phyloP scores from a whole-genome alignment of 2,113 vertebrate species.

The Eublepharis macularius region DNA sequence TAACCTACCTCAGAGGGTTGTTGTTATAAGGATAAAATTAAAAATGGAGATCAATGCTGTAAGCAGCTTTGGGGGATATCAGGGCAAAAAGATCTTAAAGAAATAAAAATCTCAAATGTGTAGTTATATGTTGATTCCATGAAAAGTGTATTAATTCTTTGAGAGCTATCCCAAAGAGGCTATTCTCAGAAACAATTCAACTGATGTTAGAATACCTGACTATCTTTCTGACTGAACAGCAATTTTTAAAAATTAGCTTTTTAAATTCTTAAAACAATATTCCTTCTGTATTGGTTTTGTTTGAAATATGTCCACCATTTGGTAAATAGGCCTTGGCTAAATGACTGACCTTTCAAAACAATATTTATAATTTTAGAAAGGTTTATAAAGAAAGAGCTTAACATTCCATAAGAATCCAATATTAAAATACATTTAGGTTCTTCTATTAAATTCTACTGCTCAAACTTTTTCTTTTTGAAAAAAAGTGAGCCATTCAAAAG shows the following conservation, averaged over 20 bases:
- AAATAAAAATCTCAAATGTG: conserved; percentile 16
- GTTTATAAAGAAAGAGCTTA: conserved; percentile 81
- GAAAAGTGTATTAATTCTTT: background rate
- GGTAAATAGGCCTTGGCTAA: conserved; percentile 75
- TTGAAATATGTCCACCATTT: conserved; percentile 77
- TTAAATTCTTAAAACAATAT: conserved; percentile 69
- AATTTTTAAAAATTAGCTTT: conserved; percentile 66
- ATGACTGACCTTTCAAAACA: conserved; percentile 95
- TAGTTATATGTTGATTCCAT: background rate
- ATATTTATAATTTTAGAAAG: conserved; percentile 90
- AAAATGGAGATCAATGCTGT: too few species aligned
- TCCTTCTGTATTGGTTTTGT: conserved; percentile 64
- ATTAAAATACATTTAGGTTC: conserved; percentile 84
- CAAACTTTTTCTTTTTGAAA: conserved; percentile 77
- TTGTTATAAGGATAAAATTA: too few species aligned
- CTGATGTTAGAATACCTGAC: conserved; percentile 11
- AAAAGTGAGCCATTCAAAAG: conserved; percentile 91
- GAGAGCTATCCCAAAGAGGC: background rate
- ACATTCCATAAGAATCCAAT: conserved; percentile 87
- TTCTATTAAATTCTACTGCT: conserved; percentile 82
- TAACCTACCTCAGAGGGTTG: too few species aligned
- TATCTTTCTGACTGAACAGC: conserved; percentile 40
- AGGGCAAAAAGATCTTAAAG: too few species aligned
- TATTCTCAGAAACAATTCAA: conserved; percentile 25
- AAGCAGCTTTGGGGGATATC: too few species aligned